Base-by-base conservation (phyloP, 2,113 vertebrate species). In the Castor canadensis region DNA sequence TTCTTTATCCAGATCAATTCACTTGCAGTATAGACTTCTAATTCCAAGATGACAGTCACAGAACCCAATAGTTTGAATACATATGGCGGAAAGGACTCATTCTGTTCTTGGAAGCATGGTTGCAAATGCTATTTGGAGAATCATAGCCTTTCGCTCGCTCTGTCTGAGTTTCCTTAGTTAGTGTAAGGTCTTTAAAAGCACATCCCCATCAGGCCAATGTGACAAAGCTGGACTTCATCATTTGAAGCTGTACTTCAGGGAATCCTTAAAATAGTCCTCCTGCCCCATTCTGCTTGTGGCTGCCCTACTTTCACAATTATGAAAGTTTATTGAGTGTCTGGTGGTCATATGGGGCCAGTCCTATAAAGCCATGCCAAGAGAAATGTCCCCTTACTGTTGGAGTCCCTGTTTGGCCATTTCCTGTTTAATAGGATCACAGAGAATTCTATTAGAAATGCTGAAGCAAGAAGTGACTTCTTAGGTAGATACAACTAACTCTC, bases 291-390 rank as follows among this genome's bases (percentile, higher is more conserved):
- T 62, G 64, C 75, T 58, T 76, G 45, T 24, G 67, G 79, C 94
- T 96, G 95, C 24, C 94, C 96, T 97, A 95, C 66, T 97, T 97
- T 87, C 47, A 95, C 87, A 92, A 67, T 93, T 96, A 90, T 58
- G 84, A 89, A 96, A 83, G 75, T 87, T 94, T 45, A 73, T 87
- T 95, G 90, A 95, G 93, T 87, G 72, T 84, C 26, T 84, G 52
- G 76, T 95, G 92, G 87, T 95, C 92, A 93, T 90, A 82, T 20
- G 35, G 75, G 80, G 71, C 84, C 58, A 81, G 60, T 90, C 71
- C 87, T 54, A 80, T 87, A 84, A 56, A 87, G 90, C 75, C 71
- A 64, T 54, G 22, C 40, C 79, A 81, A 69, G 77, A 79, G 75
- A 66, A 56, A 73, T 62, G 56, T 11, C 32, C 38, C 45, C 45